Evolutionary conservation across 2,888 invertebrate genomes (phyloP).

Genomic region (Tinea semifulvella): DNA sequence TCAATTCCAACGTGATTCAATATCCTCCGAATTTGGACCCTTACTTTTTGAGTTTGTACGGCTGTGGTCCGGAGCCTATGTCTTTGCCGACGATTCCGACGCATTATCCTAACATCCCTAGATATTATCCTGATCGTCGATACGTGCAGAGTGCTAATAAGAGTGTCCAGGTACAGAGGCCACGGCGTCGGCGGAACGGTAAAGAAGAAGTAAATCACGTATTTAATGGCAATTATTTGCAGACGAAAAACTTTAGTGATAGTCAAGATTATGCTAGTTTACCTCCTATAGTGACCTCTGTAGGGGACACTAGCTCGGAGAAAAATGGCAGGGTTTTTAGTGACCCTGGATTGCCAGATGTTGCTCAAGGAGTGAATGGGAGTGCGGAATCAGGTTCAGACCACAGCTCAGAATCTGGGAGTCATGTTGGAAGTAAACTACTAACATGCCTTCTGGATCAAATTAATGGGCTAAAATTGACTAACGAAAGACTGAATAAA

Average conservation of each 20-base stretch:
- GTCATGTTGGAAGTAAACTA: conserved; percentile 65
- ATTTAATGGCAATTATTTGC: conserved; percentile 35
- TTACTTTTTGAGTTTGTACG: conserved; percentile 60
- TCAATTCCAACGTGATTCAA: conserved; percentile 35
- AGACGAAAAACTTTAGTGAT: conserved; percentile 49
- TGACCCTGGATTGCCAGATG: conserved; percentile 66
- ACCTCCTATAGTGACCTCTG: conserved; percentile 73
- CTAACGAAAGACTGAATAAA: conserved; percentile 77
- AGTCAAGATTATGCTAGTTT: conserved; percentile 72
- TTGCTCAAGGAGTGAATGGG: conserved; percentile 48
- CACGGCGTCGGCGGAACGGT: conserved; percentile 37
- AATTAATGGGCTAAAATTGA: conserved; percentile 74
- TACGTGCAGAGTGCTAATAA: conserved; percentile 40
- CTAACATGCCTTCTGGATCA: conserved; percentile 76
- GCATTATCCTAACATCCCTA: conserved; percentile 42
- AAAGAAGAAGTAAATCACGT: conserved; percentile 38
- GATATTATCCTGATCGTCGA: conserved; percentile 39
- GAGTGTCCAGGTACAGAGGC: conserved; percentile 43
- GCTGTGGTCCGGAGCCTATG: conserved; percentile 68
- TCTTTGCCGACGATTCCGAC: conserved; percentile 71
- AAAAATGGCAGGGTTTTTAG: conserved; percentile 70
- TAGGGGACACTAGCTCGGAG: conserved; percentile 59
- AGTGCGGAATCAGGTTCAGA: conserved; percentile 64
- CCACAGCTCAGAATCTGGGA: conserved; percentile 61
- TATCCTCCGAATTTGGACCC: conserved; percentile 53